Evolutionary conservation across 1,140 invertebrate species (phyloP).

Genomic region (Mamestra configurata): DNA sequence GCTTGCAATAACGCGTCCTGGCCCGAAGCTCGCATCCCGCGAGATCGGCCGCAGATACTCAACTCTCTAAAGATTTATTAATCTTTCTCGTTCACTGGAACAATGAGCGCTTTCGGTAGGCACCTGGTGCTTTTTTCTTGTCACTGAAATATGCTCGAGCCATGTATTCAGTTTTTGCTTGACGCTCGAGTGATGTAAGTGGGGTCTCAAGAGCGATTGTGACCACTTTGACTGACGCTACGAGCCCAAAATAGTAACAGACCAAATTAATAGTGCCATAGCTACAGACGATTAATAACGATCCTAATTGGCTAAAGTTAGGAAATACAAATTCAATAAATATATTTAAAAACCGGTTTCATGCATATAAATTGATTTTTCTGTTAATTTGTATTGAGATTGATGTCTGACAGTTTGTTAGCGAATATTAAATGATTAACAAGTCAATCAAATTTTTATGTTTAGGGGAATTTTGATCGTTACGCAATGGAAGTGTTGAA

Average conservation of each 20-base stretch:
- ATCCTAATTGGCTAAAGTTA: slow-evolving; percentile 36
- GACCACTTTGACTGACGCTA: slow-evolving; percentile 57
- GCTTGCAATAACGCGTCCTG: slow-evolving; percentile 83
- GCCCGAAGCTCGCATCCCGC: slow-evolving; percentile 80
- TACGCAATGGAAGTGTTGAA: slow-evolving; percentile 11
- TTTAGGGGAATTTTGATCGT: slow-evolving; percentile 18
- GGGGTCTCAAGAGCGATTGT: slow-evolving; percentile 64
- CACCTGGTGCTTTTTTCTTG: slow-evolving; percentile 85
- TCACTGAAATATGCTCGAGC: slow-evolving; percentile 68
- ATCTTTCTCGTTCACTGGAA: slow-evolving; percentile 83
- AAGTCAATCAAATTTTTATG: slow-evolving; percentile 42
- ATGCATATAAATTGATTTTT: slow-evolving; percentile 31
- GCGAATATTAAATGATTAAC: slow-evolving; percentile 44
- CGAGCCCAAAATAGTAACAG: slow-evolving; percentile 35
- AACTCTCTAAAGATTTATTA: slow-evolving; percentile 86
- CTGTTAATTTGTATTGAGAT: slow-evolving; percentile 32
- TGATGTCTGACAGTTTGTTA: slow-evolving; percentile 40
- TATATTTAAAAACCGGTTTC: slow-evolving; percentile 30
- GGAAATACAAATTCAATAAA: slow-evolving; percentile 39
- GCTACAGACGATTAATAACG: slow-evolving; percentile 30
- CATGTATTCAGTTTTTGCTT: slow-evolving; percentile 78
- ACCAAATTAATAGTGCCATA: not conserved
- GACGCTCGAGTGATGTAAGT: slow-evolving; percentile 65
- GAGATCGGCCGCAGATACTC: slow-evolving; percentile 85
- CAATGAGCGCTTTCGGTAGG: slow-evolving; percentile 82